phyloP scores from a whole-genome alignment of 2,113 vertebrate species.

The Myrmecobius fasciatus region DNA sequence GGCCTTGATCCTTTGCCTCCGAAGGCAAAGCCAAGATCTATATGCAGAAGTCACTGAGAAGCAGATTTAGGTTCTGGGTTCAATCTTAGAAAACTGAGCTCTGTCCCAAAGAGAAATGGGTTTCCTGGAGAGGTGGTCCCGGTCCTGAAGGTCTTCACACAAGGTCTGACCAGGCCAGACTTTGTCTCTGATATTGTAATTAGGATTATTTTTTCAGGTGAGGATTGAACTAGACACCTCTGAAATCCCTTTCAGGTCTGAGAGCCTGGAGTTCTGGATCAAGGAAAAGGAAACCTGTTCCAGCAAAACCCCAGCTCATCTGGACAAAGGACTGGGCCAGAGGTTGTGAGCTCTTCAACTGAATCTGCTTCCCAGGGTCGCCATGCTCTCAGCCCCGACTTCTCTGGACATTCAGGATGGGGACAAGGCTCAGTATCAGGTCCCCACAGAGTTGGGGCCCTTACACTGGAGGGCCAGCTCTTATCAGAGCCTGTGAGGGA shows the following conservation, averaged over 20 bases:
- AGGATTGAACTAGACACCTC: background rate
- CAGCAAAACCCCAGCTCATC: background rate
- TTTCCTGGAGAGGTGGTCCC: background rate
- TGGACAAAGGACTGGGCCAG: background rate
- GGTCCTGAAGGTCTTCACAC: background rate
- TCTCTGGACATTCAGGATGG: background rate
- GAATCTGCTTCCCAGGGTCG: background rate
- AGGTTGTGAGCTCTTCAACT: too few species aligned
- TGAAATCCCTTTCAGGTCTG: background rate
- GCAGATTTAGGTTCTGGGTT: background rate
- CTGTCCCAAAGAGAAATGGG: background rate
- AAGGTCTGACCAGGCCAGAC: background rate
- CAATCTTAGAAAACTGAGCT: background rate
- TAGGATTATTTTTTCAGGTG: background rate
- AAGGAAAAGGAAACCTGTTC: background rate
- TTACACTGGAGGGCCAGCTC: background rate
- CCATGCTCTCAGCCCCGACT: background rate
- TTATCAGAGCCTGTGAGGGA: background rate
- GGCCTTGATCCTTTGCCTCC: background rate
- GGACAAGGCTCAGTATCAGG: too few species aligned
- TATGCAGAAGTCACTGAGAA: too few species aligned
- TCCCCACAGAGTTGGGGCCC: too few species aligned
- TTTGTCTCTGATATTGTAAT: background rate
- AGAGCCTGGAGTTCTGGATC: background rate
- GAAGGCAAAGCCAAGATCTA: background rate